Conservation (phyloP, 2,113 vertebrate species). For the Plecotus auritus region DNA sequence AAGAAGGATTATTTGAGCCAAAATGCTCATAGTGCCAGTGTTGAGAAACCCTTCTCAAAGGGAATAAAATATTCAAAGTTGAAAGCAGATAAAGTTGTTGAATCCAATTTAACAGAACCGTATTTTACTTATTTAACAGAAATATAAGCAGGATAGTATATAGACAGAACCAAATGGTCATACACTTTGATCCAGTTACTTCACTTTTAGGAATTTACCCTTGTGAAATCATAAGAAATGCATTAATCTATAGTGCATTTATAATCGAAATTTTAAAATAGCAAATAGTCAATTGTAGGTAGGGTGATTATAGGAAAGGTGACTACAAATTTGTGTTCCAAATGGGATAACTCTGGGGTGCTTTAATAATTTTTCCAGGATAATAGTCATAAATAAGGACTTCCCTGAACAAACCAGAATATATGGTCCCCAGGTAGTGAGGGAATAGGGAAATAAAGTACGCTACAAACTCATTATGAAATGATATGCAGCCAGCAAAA, state of each 20-base stretch:
- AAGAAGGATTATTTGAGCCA: not conserved
- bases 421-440: not conserved
- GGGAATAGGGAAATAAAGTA: not conserved
- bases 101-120: not conserved
- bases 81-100: not conserved
- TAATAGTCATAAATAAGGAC: not conserved
- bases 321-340: not conserved
- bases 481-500: not conserved
- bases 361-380: not conserved
- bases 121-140: not conserved
- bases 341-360: not conserved
- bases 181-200: not conserved
- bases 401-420: not conserved
- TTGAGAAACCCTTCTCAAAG: not conserved
- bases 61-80: not conserved
- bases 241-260: not conserved
- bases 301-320: not conserved
- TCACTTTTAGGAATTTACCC: not conserved
- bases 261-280: slow-evolving; percentile 19
- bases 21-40: not conserved
- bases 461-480: not conserved
- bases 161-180: not conserved
- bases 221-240: not conserved
- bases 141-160: not conserved
- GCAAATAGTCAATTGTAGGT: not conserved